Conservation (phyloP, 1,140 invertebrate genomes). For the Himalopsyche phryganea region DNA sequence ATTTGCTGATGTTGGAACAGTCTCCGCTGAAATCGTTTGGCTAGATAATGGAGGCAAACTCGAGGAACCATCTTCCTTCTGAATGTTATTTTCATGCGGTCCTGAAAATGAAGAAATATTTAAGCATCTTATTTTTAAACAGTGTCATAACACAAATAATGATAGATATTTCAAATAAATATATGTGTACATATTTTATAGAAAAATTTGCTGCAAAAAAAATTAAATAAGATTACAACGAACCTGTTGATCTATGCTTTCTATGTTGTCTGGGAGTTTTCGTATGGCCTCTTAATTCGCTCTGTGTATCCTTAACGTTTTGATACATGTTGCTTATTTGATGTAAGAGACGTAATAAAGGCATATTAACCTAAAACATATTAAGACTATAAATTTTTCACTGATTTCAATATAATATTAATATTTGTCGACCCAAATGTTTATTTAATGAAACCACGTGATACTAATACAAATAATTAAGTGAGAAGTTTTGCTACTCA, state of each 20-base stretch:
- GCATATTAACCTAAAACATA: constrained; percentile 80
- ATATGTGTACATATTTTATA: no score
- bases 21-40: constrained; percentile 37
- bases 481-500: no score
- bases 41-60: constrained; percentile 13
- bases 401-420: no score
- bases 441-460: no score
- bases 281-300: constrained; percentile 76
- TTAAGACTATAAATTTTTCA: no score
- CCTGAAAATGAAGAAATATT: constrained; percentile 3
- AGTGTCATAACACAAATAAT: no score
- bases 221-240: no score
- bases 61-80: constrained; percentile 12
- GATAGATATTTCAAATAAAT: no score
- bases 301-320: constrained; percentile 92
- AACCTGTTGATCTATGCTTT: constrained; percentile 59
- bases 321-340: constrained; percentile 98
- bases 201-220: no score
- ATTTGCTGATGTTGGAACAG: constrained; percentile 18
- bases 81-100: constrained; percentile 1
- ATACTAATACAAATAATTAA: no score
- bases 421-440: no score
- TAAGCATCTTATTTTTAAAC: no score
- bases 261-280: constrained; percentile 44
- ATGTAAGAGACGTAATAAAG: constrained; percentile 84